Evolutionary conservation across 1,140 invertebrate species (phyloP).

Genomic region (Pogonomyrmex barbatus): DNA sequence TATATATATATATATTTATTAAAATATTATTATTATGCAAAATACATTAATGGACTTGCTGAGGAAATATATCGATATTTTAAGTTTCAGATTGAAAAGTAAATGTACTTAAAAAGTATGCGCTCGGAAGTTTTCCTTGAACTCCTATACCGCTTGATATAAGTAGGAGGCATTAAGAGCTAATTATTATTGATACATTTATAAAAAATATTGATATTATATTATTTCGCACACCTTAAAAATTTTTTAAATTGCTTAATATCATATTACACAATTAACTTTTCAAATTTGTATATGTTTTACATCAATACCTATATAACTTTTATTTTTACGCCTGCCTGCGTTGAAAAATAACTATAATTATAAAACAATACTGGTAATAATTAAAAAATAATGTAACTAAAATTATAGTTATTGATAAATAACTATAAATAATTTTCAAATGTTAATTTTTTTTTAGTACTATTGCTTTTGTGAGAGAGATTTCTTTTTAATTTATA

Average conservation of each 20-base stretch:
- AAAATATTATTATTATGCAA: slow-evolving; percentile 25
- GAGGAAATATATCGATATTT: not conserved
- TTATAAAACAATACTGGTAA: too few species aligned
- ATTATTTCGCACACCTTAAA: slow-evolving; percentile 4
- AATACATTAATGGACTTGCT: not conserved
- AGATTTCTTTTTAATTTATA: slow-evolving; percentile 16
- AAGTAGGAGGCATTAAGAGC: not conserved
- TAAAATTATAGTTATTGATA: not conserved
- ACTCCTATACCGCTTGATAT: not conserved
- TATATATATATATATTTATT: not conserved
- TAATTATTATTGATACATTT: slow-evolving; percentile 10
- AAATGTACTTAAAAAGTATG: slow-evolving; percentile 7
- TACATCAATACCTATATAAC: not conserved
- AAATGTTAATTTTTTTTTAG: too few species aligned
- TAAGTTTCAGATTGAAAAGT: slow-evolving; percentile 6
- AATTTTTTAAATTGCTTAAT: not conserved
- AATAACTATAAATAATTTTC: too few species aligned
- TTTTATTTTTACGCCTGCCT: not conserved
- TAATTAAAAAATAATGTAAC: too few species aligned
- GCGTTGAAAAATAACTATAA: too few species aligned
- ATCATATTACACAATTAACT: not conserved
- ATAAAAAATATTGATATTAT: not conserved
- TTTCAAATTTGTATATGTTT: slow-evolving; percentile 2
- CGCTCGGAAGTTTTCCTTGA: not conserved
- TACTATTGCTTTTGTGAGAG: slow-evolving; percentile 1